Evolutionary conservation across 2,113 vertebrate genomes (phyloP).

Genomic region (Hippocampus zosterae): DNA sequence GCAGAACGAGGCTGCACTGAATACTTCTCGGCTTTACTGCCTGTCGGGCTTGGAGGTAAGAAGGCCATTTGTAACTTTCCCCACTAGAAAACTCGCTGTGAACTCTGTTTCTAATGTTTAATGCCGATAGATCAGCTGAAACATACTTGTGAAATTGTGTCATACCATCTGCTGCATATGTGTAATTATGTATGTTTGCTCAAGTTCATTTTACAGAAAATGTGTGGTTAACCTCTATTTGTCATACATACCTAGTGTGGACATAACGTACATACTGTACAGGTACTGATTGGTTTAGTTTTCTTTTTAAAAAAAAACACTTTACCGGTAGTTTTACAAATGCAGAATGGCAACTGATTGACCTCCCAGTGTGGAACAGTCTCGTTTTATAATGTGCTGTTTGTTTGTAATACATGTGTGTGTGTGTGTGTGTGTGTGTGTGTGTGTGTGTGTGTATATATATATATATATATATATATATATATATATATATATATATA

Average conservation of each 20-base stretch:
- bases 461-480: no score
- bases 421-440: no score
- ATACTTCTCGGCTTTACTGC: not conserved
- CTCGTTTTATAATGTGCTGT: not conserved
- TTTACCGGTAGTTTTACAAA: not conserved
- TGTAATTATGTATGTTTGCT: not conserved
- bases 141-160: not conserved
- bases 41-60: slow-evolving; percentile 28
- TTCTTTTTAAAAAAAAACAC: not conserved
- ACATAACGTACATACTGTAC: not conserved
- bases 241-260: not conserved
- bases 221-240: not conserved
- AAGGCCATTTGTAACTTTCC: not conserved
- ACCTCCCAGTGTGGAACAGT: not conserved
- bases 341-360: not conserved
- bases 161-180: not conserved
- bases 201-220: not conserved
- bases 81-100: not conserved
- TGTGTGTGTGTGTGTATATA: no score
- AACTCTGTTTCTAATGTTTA: not conserved
- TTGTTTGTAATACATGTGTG: no score
- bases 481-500: no score
- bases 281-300: not conserved
- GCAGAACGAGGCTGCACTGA: not conserved
- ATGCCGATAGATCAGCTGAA: not conserved